phyloP scores from a whole-genome alignment of 2,113 vertebrate species.

The Mobula birostris region DNA sequence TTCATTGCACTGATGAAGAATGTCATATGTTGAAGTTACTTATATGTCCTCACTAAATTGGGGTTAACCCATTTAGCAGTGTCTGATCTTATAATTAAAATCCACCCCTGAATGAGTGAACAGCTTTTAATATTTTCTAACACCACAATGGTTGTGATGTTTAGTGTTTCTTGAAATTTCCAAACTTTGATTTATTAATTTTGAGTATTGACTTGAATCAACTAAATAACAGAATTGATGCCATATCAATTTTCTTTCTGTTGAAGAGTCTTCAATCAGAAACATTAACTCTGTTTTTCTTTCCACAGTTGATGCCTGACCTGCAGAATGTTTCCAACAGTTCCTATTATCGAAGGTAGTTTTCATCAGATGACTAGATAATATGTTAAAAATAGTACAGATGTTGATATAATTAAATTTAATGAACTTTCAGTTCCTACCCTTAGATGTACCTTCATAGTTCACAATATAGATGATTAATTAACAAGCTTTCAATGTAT shows the following conservation, averaged over 20 bases:
- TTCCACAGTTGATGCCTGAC: no score
- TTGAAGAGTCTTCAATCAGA: no score
- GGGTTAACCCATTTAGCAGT: neutral
- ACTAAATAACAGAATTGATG: neutral
- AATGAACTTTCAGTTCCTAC: neutral
- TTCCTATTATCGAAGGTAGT: neutral
- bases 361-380: neutral
- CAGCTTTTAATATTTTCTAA: neutral
- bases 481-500: neutral
- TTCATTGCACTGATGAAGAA: constrained; percentile 15
- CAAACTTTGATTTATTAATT: neutral
- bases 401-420: neutral
- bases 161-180: neutral
- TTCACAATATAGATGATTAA: neutral
- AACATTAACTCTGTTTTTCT: no score
- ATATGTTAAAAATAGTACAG: neutral
- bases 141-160: neutral
- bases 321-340: no score
- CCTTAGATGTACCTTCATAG: neutral
- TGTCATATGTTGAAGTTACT: neutral
- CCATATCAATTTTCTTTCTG: neutral
- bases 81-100: constrained; percentile 19
- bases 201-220: neutral
- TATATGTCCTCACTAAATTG: neutral
- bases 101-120: neutral